A percentile compares a stretch with the other conserved stretches of the same genome.
Evolutionary conservation across 2,797 vertebrate genomes (phyloP).

Genomic region (Pangasius sanitwongsei): DNA sequence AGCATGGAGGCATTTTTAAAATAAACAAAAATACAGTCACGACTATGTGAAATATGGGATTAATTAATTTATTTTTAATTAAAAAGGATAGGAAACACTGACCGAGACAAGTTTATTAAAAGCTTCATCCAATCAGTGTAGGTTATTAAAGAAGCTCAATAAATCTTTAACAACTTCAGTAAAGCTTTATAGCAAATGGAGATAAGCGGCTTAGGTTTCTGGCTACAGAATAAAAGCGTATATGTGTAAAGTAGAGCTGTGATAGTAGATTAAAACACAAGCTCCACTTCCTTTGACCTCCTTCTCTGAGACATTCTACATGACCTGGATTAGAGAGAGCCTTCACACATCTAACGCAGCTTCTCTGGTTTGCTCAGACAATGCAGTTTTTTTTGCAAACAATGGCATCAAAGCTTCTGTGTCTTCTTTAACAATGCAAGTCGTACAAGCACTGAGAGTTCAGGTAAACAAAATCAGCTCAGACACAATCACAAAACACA

Average conservation of each 20-base stretch:
- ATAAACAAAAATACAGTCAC: neutral
- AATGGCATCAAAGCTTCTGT: constrained; percentile 4
- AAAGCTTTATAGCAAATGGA: neutral
- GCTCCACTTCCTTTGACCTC: neutral
- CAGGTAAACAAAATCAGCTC: constrained; percentile 33
- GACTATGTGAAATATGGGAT: neutral
- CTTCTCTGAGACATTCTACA: neutral
- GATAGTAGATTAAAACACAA: constrained; percentile 22
- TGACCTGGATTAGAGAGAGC: constrained; percentile 17
- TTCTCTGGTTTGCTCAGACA: constrained; percentile 2
- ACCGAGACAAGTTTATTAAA: neutral
- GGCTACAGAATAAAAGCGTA: neutral
- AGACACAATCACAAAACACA: neutral
- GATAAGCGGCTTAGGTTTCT: constrained; percentile 9
- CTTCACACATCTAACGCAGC: neutral
- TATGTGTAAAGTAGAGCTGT: neutral
- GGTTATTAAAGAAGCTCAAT: neutral
- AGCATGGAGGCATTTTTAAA: too few relatives aligned
- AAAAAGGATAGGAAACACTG: neutral
- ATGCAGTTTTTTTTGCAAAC: neutral
- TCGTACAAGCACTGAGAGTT: neutral
- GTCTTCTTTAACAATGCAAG: neutral
- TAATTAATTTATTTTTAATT: neutral
- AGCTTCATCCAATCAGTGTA: neutral
- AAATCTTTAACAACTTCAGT: constrained; percentile 8